Evolutionary conservation across 2,888 invertebrate genomes (phyloP), one percentile per base, ranked within the genome.

Genomic region (Diaperis boleti): DNA sequence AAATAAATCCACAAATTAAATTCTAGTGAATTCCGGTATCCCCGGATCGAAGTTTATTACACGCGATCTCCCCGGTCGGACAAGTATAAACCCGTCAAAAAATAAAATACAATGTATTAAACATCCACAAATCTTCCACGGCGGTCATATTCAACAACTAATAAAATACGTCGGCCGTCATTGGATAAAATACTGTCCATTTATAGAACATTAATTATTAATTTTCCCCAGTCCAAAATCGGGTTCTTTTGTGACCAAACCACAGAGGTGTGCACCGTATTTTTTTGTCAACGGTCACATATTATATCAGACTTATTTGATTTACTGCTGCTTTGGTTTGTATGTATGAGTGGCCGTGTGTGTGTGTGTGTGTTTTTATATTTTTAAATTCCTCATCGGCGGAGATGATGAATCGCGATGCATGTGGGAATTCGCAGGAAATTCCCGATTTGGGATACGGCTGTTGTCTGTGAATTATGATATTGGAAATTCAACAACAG

Each of bases 31-130:
- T n/a, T n/a, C n/a, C n/a, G n/a, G n/a, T n/a, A n/a, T n/a, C n/a
- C n/a, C n/a, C n/a, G n/a, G 35, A 31, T 17, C 10, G 56, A 56
- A 56, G 42, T 56, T 56, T 44, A 56, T 56, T 44, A 56, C 44
- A 44, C 20, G 56, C 56, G 56, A 60, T 60, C 52, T 50, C 41
- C 42, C 60, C 42, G 35, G 52, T 18, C 13, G 22, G 42, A 42
- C 50, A 42, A 42, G 52, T 31, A 50, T 50, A 52, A 60, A 60
- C 26, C 60, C 61, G 61, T 61, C 54, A 61, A 61, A 61, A n/a
- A 73, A 73, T 76, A 75, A 78, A 77, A 78, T 78, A 78, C 76
- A 76, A 77, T 75, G 77, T 79, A 78, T 79, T 78, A 79, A 79
- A 77, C 75, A 76, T 72, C 76, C 70, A 79, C 78, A 79, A 79